phyloP scores from a whole-genome alignment of 2,888 invertebrate genomes.

The Autographa gamma region DNA sequence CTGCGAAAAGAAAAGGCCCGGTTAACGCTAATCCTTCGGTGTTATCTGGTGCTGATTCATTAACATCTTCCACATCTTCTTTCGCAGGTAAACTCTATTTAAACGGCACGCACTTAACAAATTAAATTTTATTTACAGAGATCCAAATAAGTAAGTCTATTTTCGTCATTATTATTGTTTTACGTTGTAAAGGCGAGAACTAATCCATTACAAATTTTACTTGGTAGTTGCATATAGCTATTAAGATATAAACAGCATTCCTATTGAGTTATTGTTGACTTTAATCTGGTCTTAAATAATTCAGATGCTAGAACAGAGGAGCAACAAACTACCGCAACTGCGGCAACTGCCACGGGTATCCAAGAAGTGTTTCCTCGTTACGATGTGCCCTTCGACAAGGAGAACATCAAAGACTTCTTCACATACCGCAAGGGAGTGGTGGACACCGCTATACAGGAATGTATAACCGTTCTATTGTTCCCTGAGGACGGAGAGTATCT shows the following conservation, averaged over 20 bases:
- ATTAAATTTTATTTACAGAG: not conserved
- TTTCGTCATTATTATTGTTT: not conserved
- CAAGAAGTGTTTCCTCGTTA: constrained; percentile 82
- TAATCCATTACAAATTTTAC: constrained; percentile 15
- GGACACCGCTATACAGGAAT: constrained; percentile 92
- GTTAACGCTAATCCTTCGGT: constrained; percentile 79
- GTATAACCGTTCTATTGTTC: constrained; percentile 90
- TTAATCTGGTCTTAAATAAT: constrained; percentile 11
- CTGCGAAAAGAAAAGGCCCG: constrained; percentile 67
- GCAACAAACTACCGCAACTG: constrained; percentile 66
- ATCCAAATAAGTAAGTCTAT: not conserved
- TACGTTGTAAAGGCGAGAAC: constrained; percentile 8
- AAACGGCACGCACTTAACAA: not conserved
- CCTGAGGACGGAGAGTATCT: constrained; percentile 92
- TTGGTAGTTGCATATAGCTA: not conserved
- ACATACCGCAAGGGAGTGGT: constrained; percentile 93
- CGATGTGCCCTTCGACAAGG: constrained; percentile 83
- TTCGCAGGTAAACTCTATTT: constrained; percentile 76
- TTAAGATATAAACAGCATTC: not conserved
- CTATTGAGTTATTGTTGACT: constrained; percentile 3
- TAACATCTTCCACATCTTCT: constrained; percentile 83
- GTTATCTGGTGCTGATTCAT: constrained; percentile 83
- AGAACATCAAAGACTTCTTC: constrained; percentile 92
- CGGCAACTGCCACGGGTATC: constrained; percentile 66
- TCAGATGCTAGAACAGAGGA: constrained; percentile 79